A percentile compares a stretch with the other conserved stretches of the same genome.
phyloP scores from a whole-genome alignment of 2,797 vertebrate species.

The Trichosurus vulpecula region DNA sequence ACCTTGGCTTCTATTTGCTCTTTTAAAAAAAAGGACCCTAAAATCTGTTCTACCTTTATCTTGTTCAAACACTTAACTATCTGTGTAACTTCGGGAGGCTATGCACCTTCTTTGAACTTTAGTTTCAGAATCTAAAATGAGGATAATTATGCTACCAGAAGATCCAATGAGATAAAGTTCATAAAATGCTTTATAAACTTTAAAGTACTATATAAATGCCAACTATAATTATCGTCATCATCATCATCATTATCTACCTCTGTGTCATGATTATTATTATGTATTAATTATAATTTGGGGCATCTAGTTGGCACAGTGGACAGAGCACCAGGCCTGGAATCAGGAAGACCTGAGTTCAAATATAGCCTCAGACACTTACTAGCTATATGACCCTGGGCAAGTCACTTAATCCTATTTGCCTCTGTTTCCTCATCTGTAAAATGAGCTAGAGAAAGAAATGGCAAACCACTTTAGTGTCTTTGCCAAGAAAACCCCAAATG shows the following conservation, averaged over 20 bases:
- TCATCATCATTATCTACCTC: not conserved
- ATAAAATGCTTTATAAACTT: not conserved
- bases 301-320: not conserved
- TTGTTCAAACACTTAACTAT: not conserved
- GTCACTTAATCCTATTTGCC: not conserved
- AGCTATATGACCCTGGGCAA: not conserved
- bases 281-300: not conserved
- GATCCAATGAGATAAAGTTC: not conserved
- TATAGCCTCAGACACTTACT: not conserved
- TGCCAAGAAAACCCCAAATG: not conserved
- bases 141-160: not conserved
- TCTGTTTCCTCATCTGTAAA: not conserved
- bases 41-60: not conserved
- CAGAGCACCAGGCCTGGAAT: not conserved
- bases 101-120: not conserved
- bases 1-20: not conserved
- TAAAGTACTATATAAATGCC: not conserved
- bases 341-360: not conserved
- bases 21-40: not conserved
- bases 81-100: not conserved
- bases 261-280: not conserved
- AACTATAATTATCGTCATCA: not conserved
- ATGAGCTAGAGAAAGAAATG: not conserved
- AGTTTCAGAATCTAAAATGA: not conserved
- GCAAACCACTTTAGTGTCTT: not conserved